Percentiles rank a stretch among this genome's conserved stretches.
Evolutionary conservation across 2,888 invertebrate species (phyloP).

Genomic region (Anoncus sp.): DNA sequence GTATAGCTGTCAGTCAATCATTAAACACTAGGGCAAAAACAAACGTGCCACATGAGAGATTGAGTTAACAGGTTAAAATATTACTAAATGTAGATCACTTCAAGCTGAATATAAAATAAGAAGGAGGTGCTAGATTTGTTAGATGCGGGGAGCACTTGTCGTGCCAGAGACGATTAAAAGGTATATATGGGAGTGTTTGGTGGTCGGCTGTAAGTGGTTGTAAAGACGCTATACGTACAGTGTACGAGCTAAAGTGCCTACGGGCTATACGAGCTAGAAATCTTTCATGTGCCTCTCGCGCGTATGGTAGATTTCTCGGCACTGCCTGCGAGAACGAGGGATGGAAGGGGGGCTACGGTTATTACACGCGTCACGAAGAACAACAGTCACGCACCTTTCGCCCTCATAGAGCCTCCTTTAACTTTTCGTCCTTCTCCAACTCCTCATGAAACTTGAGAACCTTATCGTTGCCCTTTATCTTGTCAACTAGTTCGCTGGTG

Average conservation of each 20-base stretch:
- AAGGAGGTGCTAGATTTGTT: slow-evolving; percentile 30
- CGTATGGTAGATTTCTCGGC: slow-evolving; percentile 66
- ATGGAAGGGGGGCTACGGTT: slow-evolving; percentile 77
- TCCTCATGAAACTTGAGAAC: slow-evolving; percentile 62
- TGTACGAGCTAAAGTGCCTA: slow-evolving; percentile 31
- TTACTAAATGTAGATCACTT: slow-evolving; percentile 3
- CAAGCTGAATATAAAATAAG: slow-evolving; percentile 1
- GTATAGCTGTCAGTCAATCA: no score
- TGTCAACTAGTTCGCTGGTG: slow-evolving; percentile 77
- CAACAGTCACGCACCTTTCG: slow-evolving; percentile 79
- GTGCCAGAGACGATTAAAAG: slow-evolving; percentile 43
- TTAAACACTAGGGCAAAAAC: no score
- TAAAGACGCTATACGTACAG: slow-evolving; percentile 12
- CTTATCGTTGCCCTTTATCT: slow-evolving; percentile 81
- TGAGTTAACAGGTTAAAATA: slow-evolving; percentile 1
- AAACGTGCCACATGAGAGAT: slow-evolving; percentile 30
- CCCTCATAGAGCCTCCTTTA: slow-evolving; percentile 55
- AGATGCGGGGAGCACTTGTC: slow-evolving; percentile 26
- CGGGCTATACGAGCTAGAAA: slow-evolving; percentile 57
- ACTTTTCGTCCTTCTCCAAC: slow-evolving; percentile 22
- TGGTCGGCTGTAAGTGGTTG: slow-evolving; percentile 37
- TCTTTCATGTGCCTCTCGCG: slow-evolving; percentile 50
- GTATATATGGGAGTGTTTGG: slow-evolving; percentile 16
- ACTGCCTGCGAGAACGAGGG: slow-evolving; percentile 77
- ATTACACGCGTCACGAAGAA: slow-evolving; percentile 82